These are phyloP conservation scores for Notechis scutatus DNA, from an alignment of 2,113 vertebrate species.

Conservation along the genomic window DNA sequence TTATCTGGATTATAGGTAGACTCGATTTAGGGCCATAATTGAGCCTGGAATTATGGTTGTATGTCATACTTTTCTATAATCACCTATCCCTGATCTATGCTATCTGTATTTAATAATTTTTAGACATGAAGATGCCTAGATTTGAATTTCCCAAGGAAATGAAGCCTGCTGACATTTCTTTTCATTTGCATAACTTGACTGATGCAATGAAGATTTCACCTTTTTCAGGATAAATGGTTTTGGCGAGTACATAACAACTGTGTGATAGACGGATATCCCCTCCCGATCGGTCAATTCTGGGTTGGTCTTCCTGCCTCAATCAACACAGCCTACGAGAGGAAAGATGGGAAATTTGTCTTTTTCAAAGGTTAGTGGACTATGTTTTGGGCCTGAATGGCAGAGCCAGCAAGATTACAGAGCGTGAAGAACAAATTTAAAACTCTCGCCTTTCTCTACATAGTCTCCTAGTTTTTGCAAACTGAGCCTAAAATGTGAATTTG, in stretches of 20 bases:
- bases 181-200: neutral
- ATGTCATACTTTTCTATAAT: neutral
- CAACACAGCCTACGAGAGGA: slow-evolving; percentile 84
- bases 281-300: slow-evolving; percentile 87
- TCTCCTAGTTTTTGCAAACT: neutral
- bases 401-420: neutral
- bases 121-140: neutral
- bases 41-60: neutral
- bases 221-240: slow-evolving; percentile 76
- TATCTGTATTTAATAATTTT: neutral
- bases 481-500: neutral
- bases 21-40: neutral
- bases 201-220: neutral
- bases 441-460: no score
- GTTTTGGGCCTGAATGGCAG: neutral
- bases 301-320: slow-evolving; percentile 81
- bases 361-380: slow-evolving; percentile 81
- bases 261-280: slow-evolving; percentile 82
- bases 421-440: no score
- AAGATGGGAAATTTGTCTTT: slow-evolving; percentile 89
- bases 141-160: neutral
- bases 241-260: slow-evolving; percentile 86
- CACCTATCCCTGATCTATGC: neutral
- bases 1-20: neutral
- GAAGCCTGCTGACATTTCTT: neutral